These are phyloP conservation scores for Nematostella vectensis DNA, from an alignment of 92 coral and sea anemone species.

Conservation along the genomic window DNA sequence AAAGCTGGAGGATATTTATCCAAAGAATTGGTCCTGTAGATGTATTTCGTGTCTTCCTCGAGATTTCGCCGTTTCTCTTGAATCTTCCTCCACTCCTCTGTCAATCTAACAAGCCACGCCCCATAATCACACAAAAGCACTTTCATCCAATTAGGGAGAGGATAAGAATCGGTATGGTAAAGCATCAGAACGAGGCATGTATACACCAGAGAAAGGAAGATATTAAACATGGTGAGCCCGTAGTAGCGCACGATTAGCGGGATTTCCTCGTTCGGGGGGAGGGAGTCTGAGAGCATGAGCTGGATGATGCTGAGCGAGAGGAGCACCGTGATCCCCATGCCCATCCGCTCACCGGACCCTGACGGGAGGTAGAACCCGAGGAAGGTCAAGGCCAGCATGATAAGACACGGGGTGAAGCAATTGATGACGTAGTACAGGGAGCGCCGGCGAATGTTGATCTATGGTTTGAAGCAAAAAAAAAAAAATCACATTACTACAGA, in stretches of 20 bases:
- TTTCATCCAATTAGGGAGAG: conserved; percentile 47
- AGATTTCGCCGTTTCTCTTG: conserved; percentile 40
- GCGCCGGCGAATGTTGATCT: conserved; percentile 65
- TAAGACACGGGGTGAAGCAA: conserved; percentile 80
- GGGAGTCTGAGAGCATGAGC: conserved; percentile 71
- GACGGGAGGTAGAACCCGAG: conserved; percentile 70
- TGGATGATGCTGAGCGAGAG: conserved; percentile 81
- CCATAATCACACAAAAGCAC: conserved; percentile 57
- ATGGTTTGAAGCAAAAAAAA: too few relatives aligned
- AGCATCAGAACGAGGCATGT: conserved; percentile 62
- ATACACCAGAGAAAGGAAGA: conserved; percentile 64
- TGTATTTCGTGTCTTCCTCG: conserved; percentile 14
- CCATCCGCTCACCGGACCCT: conserved; percentile 86
- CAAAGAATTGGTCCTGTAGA: conserved; percentile 1
- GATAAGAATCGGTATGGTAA: conserved; percentile 39
- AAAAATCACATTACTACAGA: too few relatives aligned
- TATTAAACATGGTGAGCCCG: conserved; percentile 78
- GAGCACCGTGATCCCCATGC: conserved; percentile 78
- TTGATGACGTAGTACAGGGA: conserved; percentile 71
- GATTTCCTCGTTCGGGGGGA: conserved; percentile 80
- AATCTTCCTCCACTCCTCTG: conserved; percentile 44
- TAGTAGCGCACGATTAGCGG: conserved; percentile 74
- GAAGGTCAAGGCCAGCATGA: conserved; percentile 73
- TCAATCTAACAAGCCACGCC: conserved; percentile 43
- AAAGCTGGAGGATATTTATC: conserved; percentile 20